These are phyloP conservation scores for human DNA, from an alignment of 2,113 vertebrate species.

Conservation along the genomic window GRCh38 chr14:44928501-44929000, in stretches of 20 bases:
- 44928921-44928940: constrained; percentile 55
- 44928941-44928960: constrained; percentile 67
- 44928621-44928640: background rate
- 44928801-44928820: background rate
- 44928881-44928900: constrained; percentile 20
- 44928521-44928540: constrained; percentile 94
- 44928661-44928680: constrained; percentile 72
- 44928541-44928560: constrained; percentile 77
- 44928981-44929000: constrained; percentile 43
- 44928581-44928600: constrained; percentile 27
- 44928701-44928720: constrained; percentile 46
- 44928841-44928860: background rate
- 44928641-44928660: constrained; percentile 61
- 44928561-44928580: constrained; percentile 83
- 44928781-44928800: constrained; percentile 6
- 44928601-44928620: background rate
- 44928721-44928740: constrained; percentile 28
- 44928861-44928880: background rate
- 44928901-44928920: constrained; percentile 44
- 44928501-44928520: constrained; percentile 86
- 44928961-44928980: constrained; percentile 54
- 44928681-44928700: background rate
- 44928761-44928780: background rate
- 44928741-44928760: constrained; percentile 17
- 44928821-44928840: constrained; percentile 49